A percentile compares a stretch with the other conserved stretches of the same genome.
phyloP scores from a whole-genome alignment of 2,888 invertebrate species.

The Sisyra nigra region DNA sequence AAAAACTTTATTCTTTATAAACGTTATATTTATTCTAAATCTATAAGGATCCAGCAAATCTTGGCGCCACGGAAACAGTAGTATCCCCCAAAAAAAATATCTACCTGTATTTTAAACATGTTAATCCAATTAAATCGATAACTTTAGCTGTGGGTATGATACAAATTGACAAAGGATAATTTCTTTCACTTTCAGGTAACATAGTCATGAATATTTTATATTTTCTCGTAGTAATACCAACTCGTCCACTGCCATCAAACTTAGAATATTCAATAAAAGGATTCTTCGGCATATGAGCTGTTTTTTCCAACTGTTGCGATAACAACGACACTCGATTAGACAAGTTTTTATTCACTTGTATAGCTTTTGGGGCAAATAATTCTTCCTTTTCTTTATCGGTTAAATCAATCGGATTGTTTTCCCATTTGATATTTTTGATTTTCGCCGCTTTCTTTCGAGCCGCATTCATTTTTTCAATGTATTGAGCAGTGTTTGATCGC shows the following conservation, averaged over 20 bases:
- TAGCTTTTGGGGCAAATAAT: slow-evolving; percentile 35
- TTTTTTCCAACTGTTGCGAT: slow-evolving; percentile 58
- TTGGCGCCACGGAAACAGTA: neutral
- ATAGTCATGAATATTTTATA: slow-evolving; percentile 85
- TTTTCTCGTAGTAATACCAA: slow-evolving; percentile 61
- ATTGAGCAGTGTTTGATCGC: slow-evolving; percentile 76
- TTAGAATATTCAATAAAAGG: slow-evolving; percentile 81
- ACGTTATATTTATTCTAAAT: no score
- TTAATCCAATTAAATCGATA: slow-evolving; percentile 79
- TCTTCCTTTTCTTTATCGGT: slow-evolving; percentile 40
- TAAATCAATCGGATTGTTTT: slow-evolving; percentile 32
- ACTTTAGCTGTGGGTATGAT: slow-evolving; percentile 76
- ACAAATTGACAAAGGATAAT: slow-evolving; percentile 69
- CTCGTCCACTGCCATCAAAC: slow-evolving; percentile 78
- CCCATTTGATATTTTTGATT: slow-evolving; percentile 62
- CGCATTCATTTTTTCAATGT: slow-evolving; percentile 76
- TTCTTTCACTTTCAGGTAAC: slow-evolving; percentile 62
- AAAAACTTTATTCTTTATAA: no score
- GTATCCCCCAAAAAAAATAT: neutral
- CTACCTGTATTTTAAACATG: slow-evolving; percentile 70
- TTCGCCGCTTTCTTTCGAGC: slow-evolving; percentile 66
- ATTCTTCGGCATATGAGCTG: slow-evolving; percentile 62
- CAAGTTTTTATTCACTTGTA: slow-evolving; percentile 16
- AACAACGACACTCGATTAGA: slow-evolving; percentile 42
- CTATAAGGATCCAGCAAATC: no score